Percentiles rank a stretch among this genome's conserved stretches.
Evolutionary conservation across 1,140 invertebrate species (phyloP).

Genomic region (Panulirus ornatus): DNA sequence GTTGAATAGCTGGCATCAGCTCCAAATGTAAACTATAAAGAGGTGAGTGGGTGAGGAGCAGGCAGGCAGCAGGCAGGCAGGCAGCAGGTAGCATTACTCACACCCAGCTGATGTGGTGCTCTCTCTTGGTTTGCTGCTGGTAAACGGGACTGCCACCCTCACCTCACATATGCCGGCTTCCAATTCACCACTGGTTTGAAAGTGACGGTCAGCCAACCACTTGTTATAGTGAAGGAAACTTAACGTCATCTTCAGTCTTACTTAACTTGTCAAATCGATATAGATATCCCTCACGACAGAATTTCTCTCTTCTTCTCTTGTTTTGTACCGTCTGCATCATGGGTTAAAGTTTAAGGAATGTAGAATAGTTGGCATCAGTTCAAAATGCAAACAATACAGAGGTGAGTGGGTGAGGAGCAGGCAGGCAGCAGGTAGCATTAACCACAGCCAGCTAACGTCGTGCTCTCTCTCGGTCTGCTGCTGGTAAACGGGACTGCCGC

Average conservation of each 20-base stretch:
- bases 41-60: conserved; percentile 4
- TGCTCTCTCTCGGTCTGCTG: conserved; percentile 19
- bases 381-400: conserved; percentile 4
- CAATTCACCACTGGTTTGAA: too few species aligned
- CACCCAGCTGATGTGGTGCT: conserved; percentile 1
- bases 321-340: background rate
- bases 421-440: background rate
- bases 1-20: conserved; percentile 18
- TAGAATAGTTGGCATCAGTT: conserved; percentile 14
- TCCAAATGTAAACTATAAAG: conserved; percentile 16
- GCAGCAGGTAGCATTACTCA: background rate
- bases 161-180: too few species aligned
- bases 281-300: too few species aligned
- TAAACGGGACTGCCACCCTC: too few species aligned
- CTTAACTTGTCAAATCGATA: conserved; percentile 33
- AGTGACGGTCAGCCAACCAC: too few species aligned
- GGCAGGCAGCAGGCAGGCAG: conserved; percentile 2
- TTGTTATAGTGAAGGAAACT: too few species aligned
- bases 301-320: conserved; percentile 1
- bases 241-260: too few species aligned
- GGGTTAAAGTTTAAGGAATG: conserved; percentile 17
- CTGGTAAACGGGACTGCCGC: too few species aligned
- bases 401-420: background rate
- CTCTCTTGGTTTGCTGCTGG: conserved; percentile 17
- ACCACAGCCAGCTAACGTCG: background rate